Base-by-base conservation (phyloP, 2,888 invertebrate species). In the Volucella inflata region DNA sequence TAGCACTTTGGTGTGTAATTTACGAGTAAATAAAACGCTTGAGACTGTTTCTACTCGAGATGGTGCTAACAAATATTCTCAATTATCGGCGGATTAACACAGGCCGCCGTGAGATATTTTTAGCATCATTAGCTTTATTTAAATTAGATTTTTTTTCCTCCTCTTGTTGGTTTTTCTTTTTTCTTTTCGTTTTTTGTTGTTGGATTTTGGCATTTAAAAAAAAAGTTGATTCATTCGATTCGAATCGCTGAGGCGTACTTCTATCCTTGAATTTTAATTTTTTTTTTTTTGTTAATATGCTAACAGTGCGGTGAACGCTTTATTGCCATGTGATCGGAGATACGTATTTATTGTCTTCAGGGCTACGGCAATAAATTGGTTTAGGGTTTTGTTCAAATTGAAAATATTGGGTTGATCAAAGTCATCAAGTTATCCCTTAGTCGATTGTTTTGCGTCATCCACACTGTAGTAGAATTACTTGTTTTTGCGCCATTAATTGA, bases 1-100 rank as follows among this genome's bases (percentile, higher is more conserved):
- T 85, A 85, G 81, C 85, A 81, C 85, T 81, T 68, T 46, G 62
- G 81, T 85, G 85, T 81, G 76, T 81, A 85, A 77, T 85, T 85
- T 81, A 72, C 81, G 72, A 59, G 59, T 62, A 85, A 85, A 85
- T 81, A 85, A 80, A 85, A 44, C 71, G 71, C 76, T 80, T 53
- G 51, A 75, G 71, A 75, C 40, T 74, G 68, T 62, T 74, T 80
- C 65, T 48, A 46, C 46, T 21, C 59, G 55, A 30, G 46, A 17
- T 51, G 70, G 76, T 81, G 81, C 76, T 76, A 81, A 81, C 81
- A 70, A 71, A 55, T 71, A 60, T 59, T 70, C 78, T 78, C 60
- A 81, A 81, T 81, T 81, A 81, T 81, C 81, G 70, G 44, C 70
- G 21, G 81, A 70, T 81, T 81, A 70, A 65, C 81, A 44, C 81